Conservation (phyloP, 1,140 invertebrate species). For the Musca vetustissima region DNA sequence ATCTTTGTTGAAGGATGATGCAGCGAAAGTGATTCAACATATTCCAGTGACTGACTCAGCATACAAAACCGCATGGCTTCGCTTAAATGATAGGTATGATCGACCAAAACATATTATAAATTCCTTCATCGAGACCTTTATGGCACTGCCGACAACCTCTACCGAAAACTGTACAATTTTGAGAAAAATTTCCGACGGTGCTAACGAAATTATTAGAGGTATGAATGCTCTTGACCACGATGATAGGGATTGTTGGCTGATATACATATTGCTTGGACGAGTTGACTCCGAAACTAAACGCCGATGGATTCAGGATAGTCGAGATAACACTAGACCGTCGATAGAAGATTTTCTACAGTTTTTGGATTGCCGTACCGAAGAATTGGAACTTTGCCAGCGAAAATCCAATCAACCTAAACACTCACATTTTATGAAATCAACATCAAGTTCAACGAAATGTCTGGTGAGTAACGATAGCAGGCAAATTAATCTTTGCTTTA, state of each 20-base stretch:
- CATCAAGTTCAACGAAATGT: background rate
- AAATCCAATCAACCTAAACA: background rate
- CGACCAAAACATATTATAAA: slow-evolving; percentile 16
- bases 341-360: slow-evolving; percentile 9
- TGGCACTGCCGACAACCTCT: slow-evolving; percentile 7
- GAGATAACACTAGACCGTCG: too few relatives aligned
- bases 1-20: slow-evolving; percentile 18
- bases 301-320: slow-evolving; percentile 10
- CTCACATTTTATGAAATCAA: background rate
- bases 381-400: slow-evolving; percentile 17
- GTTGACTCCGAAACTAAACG: slow-evolving; percentile 13
- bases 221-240: too few relatives aligned
- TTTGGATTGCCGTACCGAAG: slow-evolving; percentile 19
- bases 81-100: slow-evolving; percentile 19
- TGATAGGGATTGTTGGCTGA: slow-evolving; percentile 10
- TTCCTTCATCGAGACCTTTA: slow-evolving; percentile 15
- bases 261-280: background rate
- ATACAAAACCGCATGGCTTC: slow-evolving; percentile 15
- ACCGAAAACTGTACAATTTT: background rate
- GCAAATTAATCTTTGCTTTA: background rate
- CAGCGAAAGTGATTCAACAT: slow-evolving; percentile 4
- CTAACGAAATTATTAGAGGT: slow-evolving; percentile 14
- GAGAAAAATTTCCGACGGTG: slow-evolving; percentile 6
- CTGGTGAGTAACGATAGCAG: background rate
- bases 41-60: background rate